These are phyloP conservation scores for Centropus bengalensis DNA, from an alignment of 2,113 vertebrate genomes.

Conservation along the genomic window DNA sequence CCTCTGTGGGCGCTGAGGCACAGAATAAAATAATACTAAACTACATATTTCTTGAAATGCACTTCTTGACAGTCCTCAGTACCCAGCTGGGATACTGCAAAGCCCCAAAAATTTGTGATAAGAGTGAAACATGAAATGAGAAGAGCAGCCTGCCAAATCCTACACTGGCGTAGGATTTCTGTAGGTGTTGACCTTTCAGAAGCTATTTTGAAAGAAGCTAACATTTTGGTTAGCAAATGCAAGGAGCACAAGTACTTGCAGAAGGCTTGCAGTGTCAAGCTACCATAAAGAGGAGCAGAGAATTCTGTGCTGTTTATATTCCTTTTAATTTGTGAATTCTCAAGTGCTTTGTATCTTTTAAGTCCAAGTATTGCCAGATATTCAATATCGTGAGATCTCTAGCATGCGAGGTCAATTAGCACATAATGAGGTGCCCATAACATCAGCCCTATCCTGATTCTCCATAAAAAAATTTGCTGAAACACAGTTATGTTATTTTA, in stretches of 20 bases:
- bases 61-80: not conserved
- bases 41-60: not conserved
- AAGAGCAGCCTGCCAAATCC: not conserved
- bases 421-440: not conserved
- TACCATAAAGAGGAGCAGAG: not conserved
- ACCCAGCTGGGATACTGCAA: not conserved
- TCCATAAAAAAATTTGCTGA: not conserved
- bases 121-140: not conserved
- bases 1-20: not conserved
- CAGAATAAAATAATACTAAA: not conserved
- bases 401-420: not conserved
- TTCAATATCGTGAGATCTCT: not conserved
- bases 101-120: not conserved
- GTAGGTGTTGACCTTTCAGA: not conserved
- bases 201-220: not conserved
- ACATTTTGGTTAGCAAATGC: not conserved
- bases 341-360: not conserved
- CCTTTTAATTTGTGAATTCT: not conserved
- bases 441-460: not conserved
- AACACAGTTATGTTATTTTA: not conserved
- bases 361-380: not conserved
- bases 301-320: not conserved
- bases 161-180: not conserved
- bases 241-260: not conserved
- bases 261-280: not conserved